Base-by-base conservation (phyloP, 2,888 invertebrate genomes). In the Adelphocoris suturalis region DNA sequence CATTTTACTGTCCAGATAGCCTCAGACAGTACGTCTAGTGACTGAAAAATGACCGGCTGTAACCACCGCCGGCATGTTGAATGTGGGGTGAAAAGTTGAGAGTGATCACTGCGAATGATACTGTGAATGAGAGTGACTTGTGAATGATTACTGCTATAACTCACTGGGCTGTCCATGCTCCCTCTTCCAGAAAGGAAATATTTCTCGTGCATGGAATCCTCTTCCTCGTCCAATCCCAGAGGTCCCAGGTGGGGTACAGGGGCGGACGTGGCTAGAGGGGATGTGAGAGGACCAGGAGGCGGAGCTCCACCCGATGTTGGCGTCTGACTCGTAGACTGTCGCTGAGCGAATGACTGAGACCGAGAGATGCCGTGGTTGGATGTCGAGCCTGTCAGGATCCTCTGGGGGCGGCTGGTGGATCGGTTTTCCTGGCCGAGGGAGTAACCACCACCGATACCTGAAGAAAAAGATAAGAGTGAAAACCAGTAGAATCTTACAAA, bases 181-280 rank as follows among this genome's bases (percentile, higher is more conserved):
- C 95, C 91, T 90, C 92, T 92, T 11, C 93, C 91, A 47, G 91
- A 92, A 90, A 93, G 95, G 92, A 97, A 95, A 92, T 96, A 97
- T 93, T 96, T 96, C 92, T 97, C 97, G 93, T 97, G 97, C 96
- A 96, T 96, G 0, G 96, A 96, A 93, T 97, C 96, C 92, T 96
- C 96, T 75, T 96, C 96, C 81, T 93, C 92, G 61, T 92, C 92
- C 19, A 91, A 91, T 37, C 90, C 90, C 13, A 90, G 89, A 52
- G 91, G 91, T 7, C 88, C 89, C 52, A 55, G 48, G 23, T 28
- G 89, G 13, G 76, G 87, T 12, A 76, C 88, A 81, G 89, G 91
- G 88, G 55, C 91, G 86, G 80, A 82, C 19, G 82, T 82, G 75
- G 61, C 81, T 52, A 88, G 46, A 37, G 90, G 84, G 3, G 82